phyloP scores from a whole-genome alignment of 2,888 invertebrate species.

The Eupithecia subumbrata region DNA sequence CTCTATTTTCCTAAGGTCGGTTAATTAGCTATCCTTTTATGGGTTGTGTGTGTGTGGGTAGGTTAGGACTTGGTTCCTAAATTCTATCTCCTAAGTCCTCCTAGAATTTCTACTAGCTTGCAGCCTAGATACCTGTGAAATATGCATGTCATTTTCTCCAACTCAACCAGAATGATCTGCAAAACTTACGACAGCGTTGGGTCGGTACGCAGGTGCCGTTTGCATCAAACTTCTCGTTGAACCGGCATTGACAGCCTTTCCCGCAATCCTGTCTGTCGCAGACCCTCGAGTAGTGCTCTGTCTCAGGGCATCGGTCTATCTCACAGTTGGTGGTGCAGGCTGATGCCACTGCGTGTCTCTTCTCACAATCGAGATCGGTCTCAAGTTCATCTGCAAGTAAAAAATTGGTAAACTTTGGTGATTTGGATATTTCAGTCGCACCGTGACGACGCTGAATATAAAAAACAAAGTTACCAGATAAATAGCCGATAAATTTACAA shows the following conservation, averaged over 20 bases:
- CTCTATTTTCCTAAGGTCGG: too few relatives aligned
- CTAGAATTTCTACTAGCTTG: neutral
- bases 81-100: neutral
- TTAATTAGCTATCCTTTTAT: too few relatives aligned
- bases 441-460: too few relatives aligned
- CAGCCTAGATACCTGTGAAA: too few relatives aligned
- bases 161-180: neutral
- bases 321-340: constrained; percentile 45
- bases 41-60: too few relatives aligned
- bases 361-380: constrained; percentile 14
- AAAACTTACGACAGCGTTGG: constrained; percentile 40
- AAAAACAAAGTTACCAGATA: too few relatives aligned
- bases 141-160: neutral
- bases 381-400: constrained; percentile 3
- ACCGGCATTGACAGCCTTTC: constrained; percentile 43
- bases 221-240: constrained; percentile 40
- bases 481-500: too few relatives aligned
- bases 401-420: too few relatives aligned
- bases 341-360: constrained; percentile 34
- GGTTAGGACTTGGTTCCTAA: too few relatives aligned
- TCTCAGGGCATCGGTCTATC: constrained; percentile 36
- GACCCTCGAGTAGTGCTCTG: constrained; percentile 29
- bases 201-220: constrained; percentile 45
- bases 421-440: too few relatives aligned
- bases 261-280: constrained; percentile 30